Base-by-base conservation (phyloP, 1,140 invertebrate species). In the Eurosta solidaginis region DNA sequence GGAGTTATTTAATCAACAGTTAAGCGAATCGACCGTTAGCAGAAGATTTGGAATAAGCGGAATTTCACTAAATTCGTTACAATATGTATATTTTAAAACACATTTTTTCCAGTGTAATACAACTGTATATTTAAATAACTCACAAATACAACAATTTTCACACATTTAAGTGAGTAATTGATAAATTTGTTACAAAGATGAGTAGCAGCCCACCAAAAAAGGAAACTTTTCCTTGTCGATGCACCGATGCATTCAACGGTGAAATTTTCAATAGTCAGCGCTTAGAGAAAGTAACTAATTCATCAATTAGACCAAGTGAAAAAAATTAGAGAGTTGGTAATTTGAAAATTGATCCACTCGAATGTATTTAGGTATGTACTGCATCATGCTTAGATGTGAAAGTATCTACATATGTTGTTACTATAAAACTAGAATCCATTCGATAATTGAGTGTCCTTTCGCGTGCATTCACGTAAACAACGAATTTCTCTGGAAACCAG, bases 401-500 rank as follows among this genome's bases (percentile, higher is more conserved):
- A 9, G 45, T 17, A 47, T 47, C 6, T 47, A 47, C n/a, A 1
- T 22, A 52, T 52, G 49, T 52, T 52, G 22, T 22, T 9, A 20
- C 1, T 42, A 14, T 36, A 36, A n/a, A n/a, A n/a, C n/a, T n/a
- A n/a, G n/a, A n/a, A n/a, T n/a, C n/a, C 10, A 5, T 68, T 22
- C 20, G 49, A 25, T 25, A 54, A 40, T 40, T 68, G 45, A 17
- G 59, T 20, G 33, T 68, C 40, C 9, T 33, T 68, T 40, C 59
- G 59, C 36, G 59, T 42, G 33, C 29, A 68, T 40, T 68, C 36
- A 74, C 40, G 42, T 74, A 74, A 47, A 47, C 73, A 74, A 47
- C 73, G 44, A 36, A 74, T 68, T 78, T 83, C 82, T 83, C 42
- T 74, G 78, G 83, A 85, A 84, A 84, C 83, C 84, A 85, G 84